These are phyloP conservation scores for Nysson spinosus DNA, from an alignment of 2,888 invertebrate genomes.

Conservation along the genomic window DNA sequence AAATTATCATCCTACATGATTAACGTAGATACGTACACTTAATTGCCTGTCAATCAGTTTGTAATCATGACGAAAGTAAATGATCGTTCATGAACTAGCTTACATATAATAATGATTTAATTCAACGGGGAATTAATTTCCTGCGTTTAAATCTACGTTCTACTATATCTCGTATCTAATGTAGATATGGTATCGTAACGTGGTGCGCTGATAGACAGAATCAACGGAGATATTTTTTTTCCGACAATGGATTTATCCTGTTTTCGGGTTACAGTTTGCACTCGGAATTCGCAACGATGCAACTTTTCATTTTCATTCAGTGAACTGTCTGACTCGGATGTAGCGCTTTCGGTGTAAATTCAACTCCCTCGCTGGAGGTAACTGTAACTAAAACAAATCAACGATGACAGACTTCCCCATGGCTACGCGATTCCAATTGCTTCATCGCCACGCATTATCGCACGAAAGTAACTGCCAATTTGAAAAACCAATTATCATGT, in stretches of 20 bases:
- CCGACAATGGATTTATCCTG: conserved; percentile 1
- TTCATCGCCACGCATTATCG: background rate
- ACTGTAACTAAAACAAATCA: conserved; percentile 18
- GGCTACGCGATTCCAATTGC: conserved; percentile 2
- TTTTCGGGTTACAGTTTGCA: conserved; percentile 12
- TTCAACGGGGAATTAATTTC: too few species aligned
- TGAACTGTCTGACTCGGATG: background rate
- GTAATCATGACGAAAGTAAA: too few species aligned
- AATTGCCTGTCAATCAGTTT: too few species aligned
- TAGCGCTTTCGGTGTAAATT: conserved; percentile 12
- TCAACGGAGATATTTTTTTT: background rate
- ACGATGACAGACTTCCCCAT: conserved; percentile 15
- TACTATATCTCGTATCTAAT: background rate
- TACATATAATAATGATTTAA: too few species aligned
- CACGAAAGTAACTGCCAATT: background rate
- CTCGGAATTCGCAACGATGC: conserved; percentile 2
- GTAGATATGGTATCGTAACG: background rate
- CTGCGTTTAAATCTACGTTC: too few species aligned
- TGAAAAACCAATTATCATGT: too few species aligned
- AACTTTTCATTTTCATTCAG: background rate
- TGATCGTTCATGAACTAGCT: too few species aligned
- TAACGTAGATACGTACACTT: too few species aligned
- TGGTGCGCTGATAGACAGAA: background rate
- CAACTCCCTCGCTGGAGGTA: conserved; percentile 14
- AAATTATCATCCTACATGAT: too few species aligned